A percentile compares a stretch with the other conserved stretches of the same genome.
phyloP scores from a whole-genome alignment of 1,140 invertebrate genomes.

The Apis cerana region DNA sequence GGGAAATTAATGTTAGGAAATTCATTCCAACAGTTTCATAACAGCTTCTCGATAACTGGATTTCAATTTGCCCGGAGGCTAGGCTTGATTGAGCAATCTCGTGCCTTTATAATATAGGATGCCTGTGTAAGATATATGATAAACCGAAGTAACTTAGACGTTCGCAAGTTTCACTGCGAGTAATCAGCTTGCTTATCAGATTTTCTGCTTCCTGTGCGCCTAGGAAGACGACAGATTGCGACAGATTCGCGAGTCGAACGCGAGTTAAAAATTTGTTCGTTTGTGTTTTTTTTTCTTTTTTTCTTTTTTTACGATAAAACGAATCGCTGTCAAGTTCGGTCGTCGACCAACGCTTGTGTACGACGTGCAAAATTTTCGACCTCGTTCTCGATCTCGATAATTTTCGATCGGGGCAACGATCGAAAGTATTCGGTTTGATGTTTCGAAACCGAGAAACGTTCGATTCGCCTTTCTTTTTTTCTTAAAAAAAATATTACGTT shows the following conservation, averaged over 20 bases:
- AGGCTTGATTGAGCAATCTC: slow-evolving; percentile 60
- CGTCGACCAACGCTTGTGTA: not conserved
- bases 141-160: slow-evolving; percentile 32
- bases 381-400: no score
- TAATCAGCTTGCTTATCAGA: slow-evolving; percentile 46
- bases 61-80: slow-evolving; percentile 54
- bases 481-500: not conserved
- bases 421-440: no score
- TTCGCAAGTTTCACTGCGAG: slow-evolving; percentile 26
- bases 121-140: slow-evolving; percentile 54
- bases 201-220: slow-evolving; percentile 5
- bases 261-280: not conserved
- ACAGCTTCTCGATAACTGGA: slow-evolving; percentile 59
- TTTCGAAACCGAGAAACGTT: no score
- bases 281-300: not conserved
- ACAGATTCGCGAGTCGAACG: not conserved
- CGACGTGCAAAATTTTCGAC: no score
- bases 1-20: slow-evolving; percentile 57
- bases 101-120: slow-evolving; percentile 48
- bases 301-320: not conserved
- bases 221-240: slow-evolving; percentile 7
- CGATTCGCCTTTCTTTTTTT: not conserved
- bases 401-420: no score
- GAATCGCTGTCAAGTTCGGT: not conserved
- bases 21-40: slow-evolving; percentile 58